Evolutionary conservation across 1,140 invertebrate species (phyloP), one percentile per base, ranked within the genome.

Genomic region (Panagrolaimus sp.): DNA sequence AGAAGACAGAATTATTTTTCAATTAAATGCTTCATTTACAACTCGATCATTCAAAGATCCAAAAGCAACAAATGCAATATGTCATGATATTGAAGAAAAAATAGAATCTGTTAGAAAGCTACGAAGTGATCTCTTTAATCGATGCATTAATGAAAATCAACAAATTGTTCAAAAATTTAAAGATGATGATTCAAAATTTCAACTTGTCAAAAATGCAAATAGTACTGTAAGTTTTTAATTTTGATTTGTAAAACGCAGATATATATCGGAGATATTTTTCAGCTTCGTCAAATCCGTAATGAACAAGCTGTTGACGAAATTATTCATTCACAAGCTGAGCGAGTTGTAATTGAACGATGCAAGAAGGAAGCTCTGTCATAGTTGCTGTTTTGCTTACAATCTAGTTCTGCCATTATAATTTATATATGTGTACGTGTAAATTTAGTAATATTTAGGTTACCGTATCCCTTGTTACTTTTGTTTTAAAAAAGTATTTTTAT

Each of bases 21-120:
- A 57, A 25, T 51, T 75, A 20, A 75, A 75, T 66, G 78, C 75
- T 45, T 75, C 72, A 14, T 51, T 75, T n/a, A 75, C 74, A 13
- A 75, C 74, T 7, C 42, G 65, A 20, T 76, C 74, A 9, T 75
- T 75, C 70, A 45, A 63, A 27, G 51, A 57, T 27, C 9, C 51
- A 1, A 57, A 57, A 20, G 20, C 20, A 27, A 20, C 11, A 8
- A 74, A 71, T n/a, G 31, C 44, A 13, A 73, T 77, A 38, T 75
- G 74, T 44, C 63, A 67, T 38, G 47, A 69, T 8, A 68, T 75
- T 5, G 69, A 76, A 16, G 73, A 78, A 44, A 47, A 72, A 53
- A 5, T 42, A n/a, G 67, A 16, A 5, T 9, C 13, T 16, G 25
- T 16, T 20, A 71, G 25, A 68, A 42, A 67, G 23, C n/a, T 31